These are phyloP conservation scores for Lagria hirta DNA, from an alignment of 2,888 invertebrate genomes.

Conservation along the genomic window DNA sequence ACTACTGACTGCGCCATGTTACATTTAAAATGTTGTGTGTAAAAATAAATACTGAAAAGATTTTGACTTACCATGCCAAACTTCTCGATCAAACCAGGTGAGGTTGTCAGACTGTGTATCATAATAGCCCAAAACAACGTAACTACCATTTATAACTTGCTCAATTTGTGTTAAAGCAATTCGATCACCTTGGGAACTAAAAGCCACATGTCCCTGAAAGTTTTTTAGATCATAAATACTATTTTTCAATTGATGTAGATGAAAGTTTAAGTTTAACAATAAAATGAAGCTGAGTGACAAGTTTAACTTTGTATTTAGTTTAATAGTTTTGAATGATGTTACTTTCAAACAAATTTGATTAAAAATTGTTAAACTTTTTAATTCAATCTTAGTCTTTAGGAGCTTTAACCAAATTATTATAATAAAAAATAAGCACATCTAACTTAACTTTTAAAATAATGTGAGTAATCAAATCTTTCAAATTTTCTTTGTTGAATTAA, in stretches of 20 bases:
- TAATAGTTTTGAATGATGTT: background rate
- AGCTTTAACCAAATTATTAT: no score
- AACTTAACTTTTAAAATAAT: no score
- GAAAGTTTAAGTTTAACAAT: background rate
- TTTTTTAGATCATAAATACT: background rate
- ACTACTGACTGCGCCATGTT: no score
- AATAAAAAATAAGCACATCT: no score
- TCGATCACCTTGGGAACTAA: conserved; percentile 97
- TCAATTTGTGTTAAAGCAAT: conserved; percentile 98
- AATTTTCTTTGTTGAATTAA: no score
- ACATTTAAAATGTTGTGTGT: no score
- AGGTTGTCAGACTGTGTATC: conserved; percentile 95
- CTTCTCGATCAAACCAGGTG: conserved; percentile 88
- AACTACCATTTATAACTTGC: conserved; percentile 92
- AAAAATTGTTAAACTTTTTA: background rate
- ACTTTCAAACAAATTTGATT: background rate
- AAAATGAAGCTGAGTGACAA: background rate
- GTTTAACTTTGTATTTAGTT: background rate
- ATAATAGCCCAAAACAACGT: conserved; percentile 92
- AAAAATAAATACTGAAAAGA: no score
- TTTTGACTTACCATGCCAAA: conserved; percentile 83
- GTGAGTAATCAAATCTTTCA: no score
- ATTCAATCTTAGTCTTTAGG: no score
- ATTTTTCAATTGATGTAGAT: background rate
- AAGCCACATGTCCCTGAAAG: conserved; percentile 90